Evolutionary conservation across 2,113 vertebrate species (phyloP).

Genomic region (Otus sunia): DNA sequence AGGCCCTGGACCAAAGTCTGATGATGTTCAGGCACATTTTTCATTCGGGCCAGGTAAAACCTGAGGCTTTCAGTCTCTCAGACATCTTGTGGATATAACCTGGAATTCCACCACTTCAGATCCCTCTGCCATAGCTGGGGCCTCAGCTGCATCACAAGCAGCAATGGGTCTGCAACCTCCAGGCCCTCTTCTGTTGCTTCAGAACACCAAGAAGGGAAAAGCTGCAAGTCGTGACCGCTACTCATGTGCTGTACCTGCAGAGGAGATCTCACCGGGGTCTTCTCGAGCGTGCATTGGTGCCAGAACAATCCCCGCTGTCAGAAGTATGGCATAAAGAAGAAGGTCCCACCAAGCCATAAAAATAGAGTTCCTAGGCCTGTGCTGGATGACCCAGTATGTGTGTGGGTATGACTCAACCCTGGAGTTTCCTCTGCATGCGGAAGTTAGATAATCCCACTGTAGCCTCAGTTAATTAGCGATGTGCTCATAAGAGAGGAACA

Average conservation of each 20-base stretch:
- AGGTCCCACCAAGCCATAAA: not conserved
- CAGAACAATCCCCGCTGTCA: not conserved
- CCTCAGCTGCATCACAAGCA: not conserved
- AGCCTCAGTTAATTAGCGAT: constrained; percentile 3
- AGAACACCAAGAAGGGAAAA: not conserved
- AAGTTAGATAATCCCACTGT: constrained; percentile 9
- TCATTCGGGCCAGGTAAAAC: not conserved
- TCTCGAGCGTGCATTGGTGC: not conserved
- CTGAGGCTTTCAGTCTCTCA: not conserved
- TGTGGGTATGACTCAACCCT: not conserved
- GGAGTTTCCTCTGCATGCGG: not conserved
- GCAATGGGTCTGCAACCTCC: fast-evolving
- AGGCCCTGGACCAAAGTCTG: not conserved
- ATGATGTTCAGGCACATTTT: not conserved
- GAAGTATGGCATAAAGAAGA: not conserved
- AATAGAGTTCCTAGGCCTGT: not conserved
- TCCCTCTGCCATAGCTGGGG: not conserved
- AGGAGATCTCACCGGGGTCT: not conserved
- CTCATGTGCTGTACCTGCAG: not conserved
- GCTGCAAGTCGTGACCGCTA: fast-evolving
- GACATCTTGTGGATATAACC: not conserved
- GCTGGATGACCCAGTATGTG: not conserved
- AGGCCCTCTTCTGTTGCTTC: not conserved
- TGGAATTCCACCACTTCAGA: not conserved
- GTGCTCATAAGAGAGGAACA: not conserved